Base-by-base conservation (phyloP, 2,113 vertebrate genomes). In the Neofelis nebulosa region DNA sequence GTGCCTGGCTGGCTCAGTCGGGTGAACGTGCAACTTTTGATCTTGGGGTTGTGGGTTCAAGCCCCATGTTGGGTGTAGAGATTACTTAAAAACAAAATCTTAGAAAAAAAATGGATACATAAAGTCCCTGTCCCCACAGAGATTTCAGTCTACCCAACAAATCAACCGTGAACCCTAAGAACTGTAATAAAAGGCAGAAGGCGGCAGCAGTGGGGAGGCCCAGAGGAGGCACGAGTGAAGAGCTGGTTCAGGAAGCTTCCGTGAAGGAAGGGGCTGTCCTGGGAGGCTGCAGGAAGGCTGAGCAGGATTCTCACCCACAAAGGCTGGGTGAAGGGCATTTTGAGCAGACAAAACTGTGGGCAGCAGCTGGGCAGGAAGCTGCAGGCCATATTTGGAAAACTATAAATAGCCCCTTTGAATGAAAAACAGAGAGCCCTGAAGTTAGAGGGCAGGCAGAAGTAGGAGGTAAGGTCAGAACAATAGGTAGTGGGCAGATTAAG, bases 171-270 rank as follows among this genome's bases (percentile, higher is more conserved):
- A 88, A 3, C n/a, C 29, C 4, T 38, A 65, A 41, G 65, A 80
- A 71, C 27, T 68, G 38, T 7, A 57, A 48, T 5, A 23, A 12
- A 41, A 69, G 89, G 61, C 63, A 48, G 73, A 78, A 85, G 29
- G 21, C 3, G 5, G 29, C 33, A 63, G 27, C 33, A 48, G 68
- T 31, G 52, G 50, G 80, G 66, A 55, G 48, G 31, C 23, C 38
- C 9, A 19, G 29, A 21, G 1, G 11, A 8, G 13, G n/a, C 18
- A 4, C n/a, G 16, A 25, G 33, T 2, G 4, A 29, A n/a, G 31
- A 33, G 21, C 27, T 1, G 1, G 33, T 63, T 71, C 38, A 19
- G 73, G 84, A 87, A 27, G 69, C 3, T 12, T 66, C 38, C 13
- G 0, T 11, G n/a, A 68, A 88, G 87, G 10, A 36, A 48, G 2